Evolutionary conservation across 2,113 vertebrate genomes (phyloP), one percentile per base, ranked within the genome.

Genomic region (Uria lomvia): DNA sequence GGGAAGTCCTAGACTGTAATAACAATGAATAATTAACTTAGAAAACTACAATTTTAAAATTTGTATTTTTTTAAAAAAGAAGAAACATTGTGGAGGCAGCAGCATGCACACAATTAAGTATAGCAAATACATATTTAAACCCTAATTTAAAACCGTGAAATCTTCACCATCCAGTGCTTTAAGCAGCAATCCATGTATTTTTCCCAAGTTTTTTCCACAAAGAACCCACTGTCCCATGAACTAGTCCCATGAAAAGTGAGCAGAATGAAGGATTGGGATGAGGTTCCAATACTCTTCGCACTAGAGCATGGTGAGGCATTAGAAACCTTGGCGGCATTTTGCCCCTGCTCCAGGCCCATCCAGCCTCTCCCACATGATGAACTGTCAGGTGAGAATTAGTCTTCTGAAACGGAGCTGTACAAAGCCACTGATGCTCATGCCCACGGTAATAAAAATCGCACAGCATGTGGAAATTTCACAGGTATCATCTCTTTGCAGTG

Each of bases 271-370:
- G 15, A 71, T 11, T 1, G 9, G 7, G 15, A 36, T 52, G 4
- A 12, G 27, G 9, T 9, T 26, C 26, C 43, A 82, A 16, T 27
- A 24, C 17, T 13, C 42, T 55, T 73, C 40, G n/a, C 59, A 45
- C 15, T 9, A 40, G 5, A 36, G 8, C 15, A 12, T 0, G 0
- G 38, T 1, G 15, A 0, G 4, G 5, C 13, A 26, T 0, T 36
- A 18, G 11, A 52, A 60, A 60, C 9, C 10, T 18, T 1, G 12
- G 19, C 49, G 38, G 55, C 29, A 16, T 17, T 26, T 22, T 19
- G 23, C 15, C 32, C 43, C 16, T 2, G 4, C 60, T 40, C 11
- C 17, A 56, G 40, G 5, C 34, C 43, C 53, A 32, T 2, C 8
- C 47, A 49, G 15, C 23, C 42, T 42, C 36, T 62, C 18, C 16